These are phyloP conservation scores for Caligus rogercresseyi DNA, from an alignment of 1,140 invertebrate species.

Conservation along the genomic window DNA sequence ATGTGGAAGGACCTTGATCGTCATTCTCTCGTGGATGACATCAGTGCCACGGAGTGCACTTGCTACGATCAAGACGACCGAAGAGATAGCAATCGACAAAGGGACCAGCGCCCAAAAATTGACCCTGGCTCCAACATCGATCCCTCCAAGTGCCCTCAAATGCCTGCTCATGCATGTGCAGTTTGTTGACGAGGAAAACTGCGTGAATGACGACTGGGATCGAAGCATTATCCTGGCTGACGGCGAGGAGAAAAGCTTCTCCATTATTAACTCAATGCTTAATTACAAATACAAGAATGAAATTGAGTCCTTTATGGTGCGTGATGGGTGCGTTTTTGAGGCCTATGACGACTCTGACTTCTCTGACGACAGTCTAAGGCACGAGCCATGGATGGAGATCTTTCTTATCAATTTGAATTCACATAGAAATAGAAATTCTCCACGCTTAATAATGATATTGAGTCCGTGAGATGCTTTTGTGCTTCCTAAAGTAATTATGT, in stretches of 20 bases:
- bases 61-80: background rate
- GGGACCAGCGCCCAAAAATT: background rate
- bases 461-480: background rate
- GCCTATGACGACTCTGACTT: constrained; percentile 5
- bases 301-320: background rate
- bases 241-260: constrained; percentile 1
- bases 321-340: background rate
- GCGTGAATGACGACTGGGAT: background rate
- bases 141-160: background rate
- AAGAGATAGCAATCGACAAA: background rate
- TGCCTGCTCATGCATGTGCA: background rate
- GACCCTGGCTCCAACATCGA: background rate
- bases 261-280: background rate
- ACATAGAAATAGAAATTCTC: background rate
- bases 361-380: background rate
- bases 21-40: background rate
- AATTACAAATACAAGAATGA: constrained; percentile 7
- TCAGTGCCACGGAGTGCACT: background rate
- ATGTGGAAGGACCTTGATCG: background rate
- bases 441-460: background rate
- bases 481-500: no score
- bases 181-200: constrained; percentile 1
- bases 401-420: background rate
- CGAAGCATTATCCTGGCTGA: background rate
- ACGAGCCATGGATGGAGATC: background rate